Evolutionary conservation across 2,113 vertebrate genomes (phyloP).

Genomic region (Ptychochromis oligacanthus): DNA sequence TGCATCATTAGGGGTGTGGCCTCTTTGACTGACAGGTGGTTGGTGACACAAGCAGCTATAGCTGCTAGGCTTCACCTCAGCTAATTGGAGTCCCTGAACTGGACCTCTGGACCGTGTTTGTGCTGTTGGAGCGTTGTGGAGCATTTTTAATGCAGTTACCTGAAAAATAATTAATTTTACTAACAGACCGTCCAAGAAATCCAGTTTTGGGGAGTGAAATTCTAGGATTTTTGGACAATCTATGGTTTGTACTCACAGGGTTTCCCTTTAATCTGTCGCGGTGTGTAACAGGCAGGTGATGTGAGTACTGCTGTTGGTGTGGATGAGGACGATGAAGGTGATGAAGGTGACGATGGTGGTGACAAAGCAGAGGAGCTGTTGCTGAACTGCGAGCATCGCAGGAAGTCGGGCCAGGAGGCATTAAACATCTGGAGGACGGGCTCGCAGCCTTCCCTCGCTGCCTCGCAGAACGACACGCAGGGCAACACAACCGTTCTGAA

Average conservation of each 20-base stretch:
- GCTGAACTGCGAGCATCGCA: slow-evolving; percentile 92
- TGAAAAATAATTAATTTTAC: neutral
- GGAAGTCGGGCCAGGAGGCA: slow-evolving; percentile 92
- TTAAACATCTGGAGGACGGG: slow-evolving; percentile 93
- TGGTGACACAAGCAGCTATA: neutral
- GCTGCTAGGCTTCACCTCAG: neutral
- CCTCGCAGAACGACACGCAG: slow-evolving; percentile 92
- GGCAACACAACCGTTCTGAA: slow-evolving; percentile 81
- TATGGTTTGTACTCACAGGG: slow-evolving; percentile 78
- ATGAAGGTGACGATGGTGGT: fast-evolving
- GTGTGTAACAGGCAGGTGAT: slow-evolving; percentile 82
- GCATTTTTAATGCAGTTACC: fast-evolving
- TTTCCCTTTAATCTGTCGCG: slow-evolving; percentile 82
- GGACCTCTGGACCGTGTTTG: neutral
- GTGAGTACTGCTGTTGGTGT: slow-evolving; percentile 31
- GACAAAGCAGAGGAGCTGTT: slow-evolving; percentile 62
- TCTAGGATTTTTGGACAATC: neutral
- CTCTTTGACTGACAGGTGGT: neutral
- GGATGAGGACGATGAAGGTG: neutral
- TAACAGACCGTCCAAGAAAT: fast-evolving
- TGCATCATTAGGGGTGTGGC: no score
- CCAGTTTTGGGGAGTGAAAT: neutral
- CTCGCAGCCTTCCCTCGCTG: slow-evolving; percentile 91
- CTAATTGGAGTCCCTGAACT: neutral
- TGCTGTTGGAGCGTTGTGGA: fast-evolving